Base-by-base conservation (phyloP, 2,797 vertebrate species). In the Melanotaenia boesemani region DNA sequence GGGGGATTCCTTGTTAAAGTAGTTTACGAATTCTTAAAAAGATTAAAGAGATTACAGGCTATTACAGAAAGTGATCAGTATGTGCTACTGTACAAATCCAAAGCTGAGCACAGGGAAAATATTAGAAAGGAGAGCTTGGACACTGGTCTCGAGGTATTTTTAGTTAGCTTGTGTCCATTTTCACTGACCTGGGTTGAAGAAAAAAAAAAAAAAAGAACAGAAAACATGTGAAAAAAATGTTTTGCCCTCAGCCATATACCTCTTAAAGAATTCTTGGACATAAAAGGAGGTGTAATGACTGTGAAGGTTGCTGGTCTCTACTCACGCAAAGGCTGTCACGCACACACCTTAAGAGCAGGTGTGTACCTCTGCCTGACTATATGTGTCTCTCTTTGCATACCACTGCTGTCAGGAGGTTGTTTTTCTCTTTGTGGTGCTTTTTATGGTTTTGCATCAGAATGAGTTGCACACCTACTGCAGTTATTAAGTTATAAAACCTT, bases 251-350 rank as follows among this genome's bases (percentile, higher is more conserved):
- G 90, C 82, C 56, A 77, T 87, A 20, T 58, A 86, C 71, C 70
- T 74, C 74, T 76, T 57, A 69, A 81, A 85, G 78, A 92, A 92
- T 92, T 76, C 80, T 81, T 84, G 81, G 86, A 93, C 88, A 93
- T 94, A 91, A 93, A 92, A 92, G 88, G 78, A 73, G 86, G 76
- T 92, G 88, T 93, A 94, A 94, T 83, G 85, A 89, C 81, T 93
- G 88, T 90, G 83, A 91, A 88, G 82, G 81, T 60, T 82, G 78
- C 77, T 81, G 81, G 81, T 76, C 80, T 66, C 72, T 92, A 77
- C 84, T 91, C 89, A 93, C 84, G 90, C 91, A 77, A 86, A 70
- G 84, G 79, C 77, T 89, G 88, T 87, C 86, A 87, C 59, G 79
- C 81, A 85, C 85, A 86, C 81, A 87, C 90, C 86, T 81, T 64